Conservation (phyloP, 2,888 invertebrate genomes). For the Dorcus hopei region DNA sequence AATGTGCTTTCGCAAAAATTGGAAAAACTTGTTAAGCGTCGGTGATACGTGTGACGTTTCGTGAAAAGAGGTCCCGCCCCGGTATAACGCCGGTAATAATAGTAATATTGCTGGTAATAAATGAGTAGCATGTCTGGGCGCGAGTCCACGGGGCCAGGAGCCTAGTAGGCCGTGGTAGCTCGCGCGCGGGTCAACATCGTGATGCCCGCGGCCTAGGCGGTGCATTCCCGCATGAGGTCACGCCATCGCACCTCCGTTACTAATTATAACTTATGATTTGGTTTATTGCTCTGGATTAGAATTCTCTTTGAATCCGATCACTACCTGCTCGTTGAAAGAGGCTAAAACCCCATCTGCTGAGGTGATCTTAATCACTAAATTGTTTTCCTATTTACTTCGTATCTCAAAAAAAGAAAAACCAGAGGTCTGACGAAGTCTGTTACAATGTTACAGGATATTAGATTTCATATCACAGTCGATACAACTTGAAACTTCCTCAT, state of each 20-base stretch:
- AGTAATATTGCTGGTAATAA: slow-evolving; percentile 28
- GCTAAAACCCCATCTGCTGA: too few species aligned
- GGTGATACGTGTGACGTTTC: slow-evolving; percentile 6
- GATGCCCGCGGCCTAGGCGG: slow-evolving; percentile 24
- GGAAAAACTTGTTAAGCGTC: neutral
- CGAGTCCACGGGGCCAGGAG: slow-evolving; percentile 22
- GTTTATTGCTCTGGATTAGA: slow-evolving; percentile 25
- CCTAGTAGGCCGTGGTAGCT: slow-evolving; percentile 19
- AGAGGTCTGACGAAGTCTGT: too few species aligned
- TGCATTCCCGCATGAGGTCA: slow-evolving; percentile 24
- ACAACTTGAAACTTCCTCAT: too few species aligned
- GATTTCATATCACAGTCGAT: too few species aligned
- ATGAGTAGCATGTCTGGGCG: slow-evolving; percentile 28
- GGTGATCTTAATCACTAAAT: neutral
- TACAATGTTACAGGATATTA: too few species aligned
- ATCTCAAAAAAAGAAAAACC: neutral
- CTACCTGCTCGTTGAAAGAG: too few species aligned
- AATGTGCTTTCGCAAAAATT: too few species aligned
- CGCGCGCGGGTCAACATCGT: slow-evolving; percentile 30
- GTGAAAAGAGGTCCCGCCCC: slow-evolving; percentile 21
- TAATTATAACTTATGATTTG: slow-evolving; percentile 30
- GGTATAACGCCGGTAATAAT: slow-evolving; percentile 26
- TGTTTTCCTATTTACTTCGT: neutral
- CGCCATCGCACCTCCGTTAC: slow-evolving; percentile 21
- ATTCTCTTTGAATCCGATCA: slow-evolving; percentile 2